Evolutionary conservation across 2,113 vertebrate genomes (phyloP).

Genomic region (Dunckerocampus dactyliophorus): DNA sequence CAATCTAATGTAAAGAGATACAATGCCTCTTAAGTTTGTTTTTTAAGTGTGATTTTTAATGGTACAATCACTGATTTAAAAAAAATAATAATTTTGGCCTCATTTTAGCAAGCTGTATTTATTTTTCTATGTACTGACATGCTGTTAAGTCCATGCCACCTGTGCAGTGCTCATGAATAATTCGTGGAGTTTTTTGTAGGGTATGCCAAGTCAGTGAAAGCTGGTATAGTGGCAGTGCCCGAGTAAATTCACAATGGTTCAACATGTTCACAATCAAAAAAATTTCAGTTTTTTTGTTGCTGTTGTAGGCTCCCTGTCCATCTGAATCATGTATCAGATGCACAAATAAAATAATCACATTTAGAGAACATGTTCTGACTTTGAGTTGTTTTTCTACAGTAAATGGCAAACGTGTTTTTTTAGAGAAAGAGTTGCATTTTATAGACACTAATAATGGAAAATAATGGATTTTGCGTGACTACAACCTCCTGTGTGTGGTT

Average conservation of each 20-base stretch:
- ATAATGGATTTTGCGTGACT: too few relatives aligned
- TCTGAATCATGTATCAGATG: conserved; percentile 32
- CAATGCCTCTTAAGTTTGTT: conserved; percentile 54
- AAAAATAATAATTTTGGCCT: conserved; percentile 55
- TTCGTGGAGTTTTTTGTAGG: conserved; percentile 38
- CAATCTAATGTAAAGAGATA: conserved; percentile 71
- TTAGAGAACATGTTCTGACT: conserved; percentile 13
- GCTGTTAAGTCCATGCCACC: conserved; percentile 50
- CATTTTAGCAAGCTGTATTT: conserved; percentile 75
- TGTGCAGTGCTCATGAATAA: conserved; percentile 57
- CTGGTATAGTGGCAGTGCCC: conserved; percentile 18
- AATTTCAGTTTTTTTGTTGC: conserved; percentile 31
- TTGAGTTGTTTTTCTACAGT: conserved; percentile 5
- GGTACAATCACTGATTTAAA: conserved; percentile 66
- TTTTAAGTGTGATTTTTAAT: conserved; percentile 62
- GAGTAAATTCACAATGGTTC: conserved; percentile 18
- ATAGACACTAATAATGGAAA: too few relatives aligned
- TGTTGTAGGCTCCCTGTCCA: conserved; percentile 28
- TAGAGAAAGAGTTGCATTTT: too few relatives aligned
- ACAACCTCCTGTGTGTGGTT: too few relatives aligned
- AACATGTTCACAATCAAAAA: conserved; percentile 24
- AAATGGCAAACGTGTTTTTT: too few relatives aligned
- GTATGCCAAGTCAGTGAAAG: conserved; percentile 39
- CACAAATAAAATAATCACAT: conserved; percentile 40
- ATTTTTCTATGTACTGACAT: conserved; percentile 71